Percentiles rank a stretch among this genome's conserved stretches.
These are phyloP conservation scores for Diorhabda elongata DNA, from an alignment of 1,140 invertebrate genomes.

Conservation along the genomic window DNA sequence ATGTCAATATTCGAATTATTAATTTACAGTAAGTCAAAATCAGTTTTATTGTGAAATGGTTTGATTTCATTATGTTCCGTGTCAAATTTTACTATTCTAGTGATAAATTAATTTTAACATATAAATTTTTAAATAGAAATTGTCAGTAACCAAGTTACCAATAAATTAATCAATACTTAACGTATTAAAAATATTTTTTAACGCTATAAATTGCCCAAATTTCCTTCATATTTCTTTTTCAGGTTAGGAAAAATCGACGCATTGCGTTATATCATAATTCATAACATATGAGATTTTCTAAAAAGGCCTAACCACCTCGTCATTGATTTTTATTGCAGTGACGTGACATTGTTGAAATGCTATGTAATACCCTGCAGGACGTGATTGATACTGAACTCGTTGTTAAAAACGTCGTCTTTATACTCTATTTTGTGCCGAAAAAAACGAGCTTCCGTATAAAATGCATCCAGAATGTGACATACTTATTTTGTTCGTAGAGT, in stretches of 20 bases:
- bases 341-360: conserved; percentile 17
- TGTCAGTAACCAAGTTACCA: too few relatives aligned
- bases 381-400: conserved; percentile 14
- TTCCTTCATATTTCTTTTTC: neutral
- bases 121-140: too few relatives aligned
- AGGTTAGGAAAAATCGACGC: conserved; percentile 7
- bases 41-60: too few relatives aligned
- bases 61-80: too few relatives aligned
- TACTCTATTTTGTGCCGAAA: neutral
- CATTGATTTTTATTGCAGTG: conserved; percentile 17
- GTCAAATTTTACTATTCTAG: too few relatives aligned
- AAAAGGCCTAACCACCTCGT: neutral
- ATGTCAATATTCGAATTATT: too few relatives aligned
- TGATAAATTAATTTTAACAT: too few relatives aligned
- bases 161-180: too few relatives aligned
- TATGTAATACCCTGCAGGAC: neutral
- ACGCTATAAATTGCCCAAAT: neutral
- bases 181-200: too few relatives aligned
- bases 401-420: neutral
- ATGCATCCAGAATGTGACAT: too few relatives aligned
- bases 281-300: conserved; percentile 13
- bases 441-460: neutral
- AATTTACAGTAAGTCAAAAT: too few relatives aligned
- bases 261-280: conserved; percentile 14
- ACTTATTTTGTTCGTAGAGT: too few relatives aligned